Percentiles rank a stretch among this genome's conserved stretches.
Conservation (phyloP, 2,797 vertebrate genomes). For the Acestrorhynchus altus region DNA sequence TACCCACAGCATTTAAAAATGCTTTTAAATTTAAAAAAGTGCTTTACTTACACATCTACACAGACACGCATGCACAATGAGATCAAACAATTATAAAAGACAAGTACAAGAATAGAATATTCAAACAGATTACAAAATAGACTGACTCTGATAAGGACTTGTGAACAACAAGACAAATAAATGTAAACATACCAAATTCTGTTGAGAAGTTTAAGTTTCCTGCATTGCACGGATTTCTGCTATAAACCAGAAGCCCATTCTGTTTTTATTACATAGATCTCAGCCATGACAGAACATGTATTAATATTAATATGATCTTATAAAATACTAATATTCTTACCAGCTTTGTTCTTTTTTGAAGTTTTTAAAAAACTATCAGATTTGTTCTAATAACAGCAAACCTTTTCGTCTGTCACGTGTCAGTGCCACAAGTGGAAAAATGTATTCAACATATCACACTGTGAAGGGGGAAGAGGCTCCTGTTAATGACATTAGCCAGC, state of each 20-base stretch:
- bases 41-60: constrained; percentile 35
- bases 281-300: background rate
- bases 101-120: constrained; percentile 25
- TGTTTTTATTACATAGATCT: background rate
- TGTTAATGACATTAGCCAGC: background rate
- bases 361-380: background rate
- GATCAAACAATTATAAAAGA: constrained; percentile 30
- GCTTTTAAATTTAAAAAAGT: constrained; percentile 33
- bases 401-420: background rate
- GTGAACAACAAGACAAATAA: background rate
- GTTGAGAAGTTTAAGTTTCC: background rate
- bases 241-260: background rate
- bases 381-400: background rate
- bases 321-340: background rate
- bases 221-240: background rate
- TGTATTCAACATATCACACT: background rate
- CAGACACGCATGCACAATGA: constrained; percentile 18
- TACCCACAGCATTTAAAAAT: background rate
- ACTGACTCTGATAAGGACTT: background rate
- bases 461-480: background rate
- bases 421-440: background rate
- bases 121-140: constrained; percentile 26
- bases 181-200: constrained; percentile 15
- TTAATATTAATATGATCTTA: background rate
- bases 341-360: background rate